Evolutionary conservation across 1,140 invertebrate genomes (phyloP).

Genomic region (Pseudachorutes palmiensis): DNA sequence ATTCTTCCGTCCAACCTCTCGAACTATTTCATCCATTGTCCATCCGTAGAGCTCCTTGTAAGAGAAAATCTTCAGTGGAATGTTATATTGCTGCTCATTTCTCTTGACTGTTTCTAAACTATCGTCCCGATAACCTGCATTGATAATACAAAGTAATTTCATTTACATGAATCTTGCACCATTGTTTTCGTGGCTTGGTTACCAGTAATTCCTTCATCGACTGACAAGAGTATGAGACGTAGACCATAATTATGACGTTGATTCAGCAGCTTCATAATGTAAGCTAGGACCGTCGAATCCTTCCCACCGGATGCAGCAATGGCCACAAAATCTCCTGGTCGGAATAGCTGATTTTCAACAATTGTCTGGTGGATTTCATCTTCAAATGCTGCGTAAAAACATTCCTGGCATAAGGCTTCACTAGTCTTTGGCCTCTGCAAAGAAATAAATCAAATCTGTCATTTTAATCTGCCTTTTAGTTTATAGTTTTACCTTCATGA

Average conservation of each 20-base stretch:
- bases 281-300: conserved; percentile 95
- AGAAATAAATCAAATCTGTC: conserved; percentile 29
- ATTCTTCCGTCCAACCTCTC: conserved; percentile 88
- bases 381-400: conserved; percentile 92
- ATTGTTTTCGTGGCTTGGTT: no score
- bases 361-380: conserved; percentile 95
- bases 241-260: conserved; percentile 84
- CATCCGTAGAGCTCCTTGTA: conserved; percentile 98
- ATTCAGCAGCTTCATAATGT: conserved; percentile 86
- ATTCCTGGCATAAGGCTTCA: conserved; percentile 86
- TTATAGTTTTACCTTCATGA: conserved; percentile 28
- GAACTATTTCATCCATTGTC: conserved; percentile 99
- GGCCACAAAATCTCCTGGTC: conserved; percentile 67
- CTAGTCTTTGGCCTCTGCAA: conserved; percentile 79
- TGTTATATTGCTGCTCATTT: conserved; percentile 84
- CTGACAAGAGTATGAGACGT: conserved; percentile 84
- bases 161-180: no score
- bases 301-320: conserved; percentile 93
- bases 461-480: background rate
- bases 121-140: conserved; percentile 91
- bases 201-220: conserved; percentile 96
- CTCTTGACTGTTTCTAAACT: conserved; percentile 93
- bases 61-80: conserved; percentile 91
- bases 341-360: conserved; percentile 71
- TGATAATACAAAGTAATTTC: no score